Base-by-base conservation (phyloP, 2,888 invertebrate genomes). In the Crocallis elinguaria region DNA sequence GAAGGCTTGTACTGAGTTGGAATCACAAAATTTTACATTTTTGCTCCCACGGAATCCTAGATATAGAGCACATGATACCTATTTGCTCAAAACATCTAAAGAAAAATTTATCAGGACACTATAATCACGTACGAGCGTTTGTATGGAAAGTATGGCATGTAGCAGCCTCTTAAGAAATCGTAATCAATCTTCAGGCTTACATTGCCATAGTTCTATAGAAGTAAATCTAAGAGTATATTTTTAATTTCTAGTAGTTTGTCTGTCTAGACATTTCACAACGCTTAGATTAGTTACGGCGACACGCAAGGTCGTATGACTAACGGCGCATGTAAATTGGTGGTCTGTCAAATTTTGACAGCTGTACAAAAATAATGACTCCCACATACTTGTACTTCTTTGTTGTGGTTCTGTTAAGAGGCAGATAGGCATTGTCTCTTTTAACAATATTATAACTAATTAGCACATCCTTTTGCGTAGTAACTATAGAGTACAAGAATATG, bases 241-340 rank as follows among this genome's bases (percentile, higher is more conserved):
- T 29, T 39, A 41, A 36, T 23, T 39, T 29, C 19, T 27, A 42
- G 33, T 29, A 41, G 27, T 49, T 29, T 16, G 11, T 19, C 29
- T 32, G 51, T 51, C 51, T 52, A 52, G 45, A 52, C 51, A 29
- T 52, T 52, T 41, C 51, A 45, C 39, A 52, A 52, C 35, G 33
- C 30, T 0, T 11, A 38, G 33, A 52, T 52, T 45, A 41, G 39
- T 52, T 35, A 29, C 33, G 13, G 27, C 27, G 29, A 42, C 45
- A 39, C 19, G 35, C 51, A 45, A 51, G 51, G 51, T 45, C 21
- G 29, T 13, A 35, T 19, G 19, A 27, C 39, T 39, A 27, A 14
- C 16, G 4, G 9, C 5, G 13, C 5, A 8, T n/a, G 14, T 7
- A 38, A 43, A 50, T 33, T 41, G 17, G 17, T 41, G 16, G 11